Percentiles rank a stretch among this genome's conserved stretches.
Conservation (phyloP, 2,113 vertebrate species). For the Barnardius zonarius region DNA sequence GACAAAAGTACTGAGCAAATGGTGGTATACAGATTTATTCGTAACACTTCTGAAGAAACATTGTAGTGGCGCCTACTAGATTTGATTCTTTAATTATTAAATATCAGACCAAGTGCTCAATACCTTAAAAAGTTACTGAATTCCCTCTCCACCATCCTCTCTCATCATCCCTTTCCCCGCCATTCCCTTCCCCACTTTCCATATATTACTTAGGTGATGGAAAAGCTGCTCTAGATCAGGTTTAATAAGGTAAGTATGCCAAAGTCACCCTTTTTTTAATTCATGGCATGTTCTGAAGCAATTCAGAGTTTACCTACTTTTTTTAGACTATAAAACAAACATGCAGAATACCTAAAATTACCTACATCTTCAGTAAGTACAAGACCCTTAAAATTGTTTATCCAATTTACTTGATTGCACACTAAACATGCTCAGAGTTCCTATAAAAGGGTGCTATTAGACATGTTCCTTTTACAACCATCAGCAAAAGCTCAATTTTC, state of each 20-base stretch:
- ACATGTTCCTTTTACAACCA: not conserved
- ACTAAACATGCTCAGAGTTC: not conserved
- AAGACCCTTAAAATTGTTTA: not conserved
- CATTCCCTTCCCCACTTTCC: not conserved
- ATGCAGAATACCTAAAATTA: not conserved
- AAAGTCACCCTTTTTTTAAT: not conserved
- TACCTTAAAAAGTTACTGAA: not conserved
- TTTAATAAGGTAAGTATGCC: not conserved
- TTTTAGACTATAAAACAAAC: not conserved
- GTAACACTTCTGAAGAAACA: not conserved
- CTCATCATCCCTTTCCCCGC: too few relatives aligned
- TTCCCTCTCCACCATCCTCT: not conserved
- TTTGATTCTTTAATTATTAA: not conserved
- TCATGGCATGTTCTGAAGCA: not conserved
- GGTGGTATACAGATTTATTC: not conserved
- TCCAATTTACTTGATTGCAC: not conserved
- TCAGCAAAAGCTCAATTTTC: not conserved
- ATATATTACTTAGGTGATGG: not conserved
- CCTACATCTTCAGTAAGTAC: not conserved
- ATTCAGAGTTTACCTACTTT: not conserved
- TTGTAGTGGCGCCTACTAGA: not conserved
- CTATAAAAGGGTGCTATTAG: not conserved
- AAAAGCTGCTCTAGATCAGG: not conserved
- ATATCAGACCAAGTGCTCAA: not conserved
- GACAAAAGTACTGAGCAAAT: not conserved